Base-by-base conservation (phyloP, 2,888 invertebrate species). In the Nipponacmea schrenckii region DNA sequence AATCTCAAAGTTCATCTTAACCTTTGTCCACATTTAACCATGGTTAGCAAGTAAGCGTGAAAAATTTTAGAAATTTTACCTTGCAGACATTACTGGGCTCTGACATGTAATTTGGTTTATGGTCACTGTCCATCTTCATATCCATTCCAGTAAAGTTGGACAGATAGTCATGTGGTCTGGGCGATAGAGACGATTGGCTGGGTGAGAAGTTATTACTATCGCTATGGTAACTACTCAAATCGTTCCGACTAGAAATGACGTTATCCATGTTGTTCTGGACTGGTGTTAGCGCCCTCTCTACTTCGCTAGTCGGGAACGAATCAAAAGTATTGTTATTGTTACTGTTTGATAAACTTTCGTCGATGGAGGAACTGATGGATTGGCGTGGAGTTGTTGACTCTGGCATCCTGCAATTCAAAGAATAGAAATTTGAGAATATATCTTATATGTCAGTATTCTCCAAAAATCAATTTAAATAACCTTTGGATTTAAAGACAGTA, bases 81-180 rank as follows among this genome's bases (percentile, higher is more conserved):
- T 93, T 87, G 80, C 89, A 89, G 20, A 89, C 87, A 75, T 89
- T 89, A 69, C 82, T 84, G 67, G 86, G 86, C 72, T 88, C 87
- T 15, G 64, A 27, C 62, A 75, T 69, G 26, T 46, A 68, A 26
- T 50, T 71, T 20, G 56, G 64, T 15, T 64, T 62, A 15, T 56
- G n/a, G 27, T 66, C 50, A 10, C 8, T 20, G 2, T 26, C 44
- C 45, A 26, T 62, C 69, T 77, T 79, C 62, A 79, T 62, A 44
- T 77, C 76, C 70, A 76, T 71, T 74, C 48, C 67, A 74, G 20
- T 73, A 66, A 7, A 67, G 39, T 20, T 63, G 44, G 26, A 64
- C 67, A 27, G 68, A 64, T 31, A 67, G 56, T 46, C 63, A 44
- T 39, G 50, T 8, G 68, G 48, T n/a, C 45, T 62, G 45, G 71